These are phyloP conservation scores for Drepana falcataria DNA, from an alignment of 2,888 invertebrate species.

Conservation along the genomic window DNA sequence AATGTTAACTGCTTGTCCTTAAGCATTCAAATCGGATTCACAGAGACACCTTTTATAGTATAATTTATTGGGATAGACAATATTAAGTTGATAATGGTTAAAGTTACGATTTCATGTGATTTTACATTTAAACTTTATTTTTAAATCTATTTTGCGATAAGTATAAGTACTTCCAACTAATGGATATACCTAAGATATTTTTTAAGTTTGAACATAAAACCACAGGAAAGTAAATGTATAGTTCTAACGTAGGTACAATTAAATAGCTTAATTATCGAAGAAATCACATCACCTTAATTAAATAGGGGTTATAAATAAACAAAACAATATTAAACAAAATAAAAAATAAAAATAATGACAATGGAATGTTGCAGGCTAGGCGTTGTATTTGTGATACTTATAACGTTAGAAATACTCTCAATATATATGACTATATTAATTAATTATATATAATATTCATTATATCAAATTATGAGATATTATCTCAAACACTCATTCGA, in stretches of 20 bases:
- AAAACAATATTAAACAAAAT: slow-evolving; percentile 6
- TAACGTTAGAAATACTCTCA: slow-evolving; percentile 51
- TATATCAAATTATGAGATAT: slow-evolving; percentile 35
- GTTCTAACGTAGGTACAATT: neutral
- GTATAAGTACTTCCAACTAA: neutral
- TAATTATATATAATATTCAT: slow-evolving; percentile 17
- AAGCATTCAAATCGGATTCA: slow-evolving; percentile 16
- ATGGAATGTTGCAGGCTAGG: slow-evolving; percentile 55
- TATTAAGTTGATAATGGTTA: slow-evolving; percentile 42
- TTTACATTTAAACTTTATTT: slow-evolving; percentile 44
- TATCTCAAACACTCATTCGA: slow-evolving; percentile 43
- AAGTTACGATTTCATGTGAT: slow-evolving; percentile 50
- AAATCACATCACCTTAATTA: slow-evolving; percentile 24
- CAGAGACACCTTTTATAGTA: slow-evolving; percentile 21
- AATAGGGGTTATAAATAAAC: slow-evolving; percentile 6
- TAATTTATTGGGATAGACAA: slow-evolving; percentile 43
- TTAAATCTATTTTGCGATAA: slow-evolving; percentile 7
- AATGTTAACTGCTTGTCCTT: neutral
- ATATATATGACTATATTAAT: slow-evolving; percentile 17
- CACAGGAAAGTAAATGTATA: slow-evolving; percentile 28
- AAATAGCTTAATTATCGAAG: slow-evolving; percentile 6
- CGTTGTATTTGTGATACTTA: slow-evolving; percentile 35
- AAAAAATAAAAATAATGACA: slow-evolving; percentile 12
- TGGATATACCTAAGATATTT: slow-evolving; percentile 1
- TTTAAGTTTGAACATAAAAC: slow-evolving; percentile 43